Evolutionary conservation across 2,113 vertebrate species (phyloP), one percentile per base, ranked within the genome.

Genomic region (Perccottus glenii): DNA sequence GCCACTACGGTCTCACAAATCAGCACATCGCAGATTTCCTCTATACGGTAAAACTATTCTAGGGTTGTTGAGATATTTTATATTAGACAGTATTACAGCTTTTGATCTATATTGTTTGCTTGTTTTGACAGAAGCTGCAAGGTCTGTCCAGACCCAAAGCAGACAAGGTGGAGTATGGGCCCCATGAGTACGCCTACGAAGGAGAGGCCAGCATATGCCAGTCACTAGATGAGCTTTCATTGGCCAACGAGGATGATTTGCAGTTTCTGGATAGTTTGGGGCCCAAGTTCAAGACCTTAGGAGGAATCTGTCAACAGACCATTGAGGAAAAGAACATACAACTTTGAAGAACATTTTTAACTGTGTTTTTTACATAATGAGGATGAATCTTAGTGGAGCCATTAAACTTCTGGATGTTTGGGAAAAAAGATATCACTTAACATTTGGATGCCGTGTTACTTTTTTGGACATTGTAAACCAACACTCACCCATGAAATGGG

Each of bases 241-340:
- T 69, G 9, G 15, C 2, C 0, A 81, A 84, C 10, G 56, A 47
- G 0, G 63, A 90, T 0, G 76, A 85, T 2, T 19, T 66, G 0
- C 72, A 80, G 5, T 89, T 92, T 79, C 74, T 94, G 68, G 47
- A 89, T 16, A 10, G 87, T 15, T 61, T 94, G 67, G 92, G 85
- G 15, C 85, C 92, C 3, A 83, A 73, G 10, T 93, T 94, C 63
- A 77, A 77, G 32, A 53, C 11, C 1, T 69, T 93, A 9, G 91
- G 62, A 11, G 74, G 70, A 50, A 82, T 90, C 11, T 90, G 85
- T 71, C 35, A 61, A 0, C 7, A 78, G 15, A 35, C 38, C 6
- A 19, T 77, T 10, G 1, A 70, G 68, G 64, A 67, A 19, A 87
- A 74, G 40, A 64, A 75, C 7, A 12, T 48, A 4, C 46, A 73